A percentile compares a stretch with the other conserved stretches of the same genome.
Evolutionary conservation across 2,797 vertebrate genomes (phyloP).

Genomic region (Momotus momota): DNA sequence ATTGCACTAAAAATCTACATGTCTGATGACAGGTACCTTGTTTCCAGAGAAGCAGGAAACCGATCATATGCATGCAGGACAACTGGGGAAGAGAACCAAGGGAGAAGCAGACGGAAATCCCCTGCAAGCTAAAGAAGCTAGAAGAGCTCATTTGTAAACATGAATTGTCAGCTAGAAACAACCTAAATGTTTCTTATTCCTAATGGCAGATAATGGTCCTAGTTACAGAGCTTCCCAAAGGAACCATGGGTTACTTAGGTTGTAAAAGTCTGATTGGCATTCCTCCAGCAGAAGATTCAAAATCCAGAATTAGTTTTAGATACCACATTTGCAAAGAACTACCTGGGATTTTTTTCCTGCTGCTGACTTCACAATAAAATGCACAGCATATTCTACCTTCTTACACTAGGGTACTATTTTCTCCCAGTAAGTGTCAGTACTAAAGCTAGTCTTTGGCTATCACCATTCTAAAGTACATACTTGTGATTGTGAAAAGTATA

Average conservation of each 20-base stretch:
- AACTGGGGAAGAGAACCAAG: not conserved
- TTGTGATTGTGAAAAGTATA: not conserved
- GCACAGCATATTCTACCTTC: not conserved
- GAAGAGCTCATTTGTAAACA: not conserved
- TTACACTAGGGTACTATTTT: not conserved
- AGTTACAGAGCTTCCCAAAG: not conserved
- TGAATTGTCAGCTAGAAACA: not conserved
- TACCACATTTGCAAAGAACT: not conserved
- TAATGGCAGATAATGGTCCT: not conserved
- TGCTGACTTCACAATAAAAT: not conserved
- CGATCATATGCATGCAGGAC: not conserved
- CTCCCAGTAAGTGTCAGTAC: not conserved
- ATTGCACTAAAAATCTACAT: not conserved
- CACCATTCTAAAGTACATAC: not conserved
- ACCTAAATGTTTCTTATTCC: not conserved
- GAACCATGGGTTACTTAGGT: not conserved
- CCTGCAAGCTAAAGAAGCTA: not conserved
- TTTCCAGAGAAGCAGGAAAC: not conserved
- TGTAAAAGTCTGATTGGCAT: not conserved
- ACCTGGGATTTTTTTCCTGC: not conserved
- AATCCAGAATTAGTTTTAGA: not conserved
- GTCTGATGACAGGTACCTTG: not conserved
- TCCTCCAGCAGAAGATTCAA: not conserved
- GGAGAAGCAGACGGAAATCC: not conserved
- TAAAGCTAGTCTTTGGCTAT: not conserved